phyloP scores from a whole-genome alignment of 2,113 vertebrate species.

The Prinia subflava region DNA sequence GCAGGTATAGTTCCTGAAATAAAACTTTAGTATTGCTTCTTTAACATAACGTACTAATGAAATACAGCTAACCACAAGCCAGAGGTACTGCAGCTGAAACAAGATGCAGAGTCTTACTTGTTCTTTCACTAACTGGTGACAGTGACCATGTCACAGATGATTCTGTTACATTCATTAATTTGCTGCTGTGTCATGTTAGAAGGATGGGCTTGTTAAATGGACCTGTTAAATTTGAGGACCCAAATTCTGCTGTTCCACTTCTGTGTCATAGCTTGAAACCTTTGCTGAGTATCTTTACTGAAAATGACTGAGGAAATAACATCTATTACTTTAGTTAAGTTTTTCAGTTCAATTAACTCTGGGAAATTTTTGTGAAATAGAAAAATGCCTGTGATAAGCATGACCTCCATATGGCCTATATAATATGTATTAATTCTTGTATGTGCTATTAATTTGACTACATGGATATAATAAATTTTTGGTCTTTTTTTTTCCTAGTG shows the following conservation, averaged over 20 bases:
- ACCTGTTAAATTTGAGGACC: background rate
- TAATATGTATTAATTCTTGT: background rate
- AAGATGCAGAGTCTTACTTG: background rate
- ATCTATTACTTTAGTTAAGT: background rate
- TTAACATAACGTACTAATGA: background rate
- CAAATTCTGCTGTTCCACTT: background rate
- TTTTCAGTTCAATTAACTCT: background rate
- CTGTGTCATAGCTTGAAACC: background rate
- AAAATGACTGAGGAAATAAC: background rate
- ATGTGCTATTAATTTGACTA: background rate
- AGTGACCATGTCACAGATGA: background rate
- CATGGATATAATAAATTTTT: background rate
- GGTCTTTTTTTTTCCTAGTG: conserved; percentile 76
- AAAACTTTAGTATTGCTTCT: background rate
- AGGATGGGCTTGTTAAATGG: background rate
- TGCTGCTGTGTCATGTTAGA: background rate
- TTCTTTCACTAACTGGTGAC: background rate
- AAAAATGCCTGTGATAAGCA: background rate
- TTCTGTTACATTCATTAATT: background rate
- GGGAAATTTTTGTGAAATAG: background rate
- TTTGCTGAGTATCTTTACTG: background rate
- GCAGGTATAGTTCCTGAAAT: conserved; percentile 76
- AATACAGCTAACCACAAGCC: background rate
- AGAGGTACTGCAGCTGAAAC: background rate
- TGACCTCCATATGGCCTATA: background rate